Evolutionary conservation across 2,888 invertebrate genomes (phyloP).

Genomic region (Pachydiplax longipennis): DNA sequence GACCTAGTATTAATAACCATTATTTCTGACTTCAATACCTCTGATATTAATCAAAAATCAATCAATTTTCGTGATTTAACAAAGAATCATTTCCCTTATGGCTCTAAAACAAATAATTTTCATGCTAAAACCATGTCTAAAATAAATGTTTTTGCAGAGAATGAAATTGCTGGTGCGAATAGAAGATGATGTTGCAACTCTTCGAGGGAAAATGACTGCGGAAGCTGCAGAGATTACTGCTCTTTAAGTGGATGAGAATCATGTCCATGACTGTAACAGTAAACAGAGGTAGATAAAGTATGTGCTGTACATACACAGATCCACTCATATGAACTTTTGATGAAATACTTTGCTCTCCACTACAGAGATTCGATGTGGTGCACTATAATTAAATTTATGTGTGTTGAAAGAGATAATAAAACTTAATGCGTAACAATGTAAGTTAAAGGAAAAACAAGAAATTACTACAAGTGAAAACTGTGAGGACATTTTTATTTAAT

Average conservation of each 20-base stretch:
- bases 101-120: too few relatives aligned
- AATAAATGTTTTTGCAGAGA: constrained; percentile 69
- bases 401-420: constrained; percentile 42
- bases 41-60: too few relatives aligned
- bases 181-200: constrained; percentile 79
- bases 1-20: too few relatives aligned
- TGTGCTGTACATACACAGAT: constrained; percentile 24
- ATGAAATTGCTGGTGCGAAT: constrained; percentile 83
- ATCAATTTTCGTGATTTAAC: too few relatives aligned
- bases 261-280: constrained; percentile 18
- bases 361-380: constrained; percentile 34
- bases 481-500: background rate
- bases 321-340: constrained; percentile 36
- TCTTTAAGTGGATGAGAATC: constrained; percentile 50
- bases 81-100: too few relatives aligned
- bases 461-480: constrained; percentile 14
- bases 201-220: constrained; percentile 77
- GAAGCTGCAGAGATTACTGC: constrained; percentile 54
- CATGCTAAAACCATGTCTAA: too few relatives aligned
- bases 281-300: constrained; percentile 33
- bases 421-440: constrained; percentile 22
- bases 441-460: constrained; percentile 10
- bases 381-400: constrained; percentile 14
- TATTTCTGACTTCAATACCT: too few relatives aligned
- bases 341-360: constrained; percentile 26